A percentile compares a stretch with the other conserved stretches of the same genome.
phyloP scores from a whole-genome alignment of 2,888 invertebrate genomes.

The Cryptocheilus praepositus region DNA sequence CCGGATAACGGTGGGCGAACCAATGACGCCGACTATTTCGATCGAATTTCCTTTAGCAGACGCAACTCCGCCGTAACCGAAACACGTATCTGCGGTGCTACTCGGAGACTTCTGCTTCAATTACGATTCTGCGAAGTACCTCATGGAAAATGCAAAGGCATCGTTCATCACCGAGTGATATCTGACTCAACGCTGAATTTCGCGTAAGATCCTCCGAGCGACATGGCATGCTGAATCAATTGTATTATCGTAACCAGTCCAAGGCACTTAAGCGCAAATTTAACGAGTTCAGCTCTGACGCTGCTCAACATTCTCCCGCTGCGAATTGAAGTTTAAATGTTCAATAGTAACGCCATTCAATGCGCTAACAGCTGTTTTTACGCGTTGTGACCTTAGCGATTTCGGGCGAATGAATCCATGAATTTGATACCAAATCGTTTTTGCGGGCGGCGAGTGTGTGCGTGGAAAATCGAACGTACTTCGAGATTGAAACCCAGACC shows the following conservation, averaged over 20 bases:
- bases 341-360: too few species aligned
- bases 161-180: neutral
- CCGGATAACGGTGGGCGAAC: constrained; percentile 23
- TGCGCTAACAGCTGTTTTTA: too few species aligned
- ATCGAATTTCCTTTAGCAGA: neutral
- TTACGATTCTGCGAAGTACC: constrained; percentile 3
- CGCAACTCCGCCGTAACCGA: constrained; percentile 32
- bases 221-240: neutral
- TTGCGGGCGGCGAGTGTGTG: too few species aligned
- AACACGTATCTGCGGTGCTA: neutral
- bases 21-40: constrained; percentile 27
- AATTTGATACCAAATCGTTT: too few species aligned
- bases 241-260: neutral
- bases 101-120: constrained; percentile 3
- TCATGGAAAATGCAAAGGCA: constrained; percentile 9
- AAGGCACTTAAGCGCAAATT: neutral
- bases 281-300: too few species aligned
- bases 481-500: too few species aligned
- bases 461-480: too few species aligned
- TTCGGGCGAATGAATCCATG: too few species aligned
- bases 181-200: constrained; percentile 1
- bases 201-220: neutral
- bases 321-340: too few species aligned
- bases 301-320: too few species aligned
- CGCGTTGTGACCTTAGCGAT: too few species aligned